Percentiles rank a stretch among this genome's conserved stretches.
phyloP scores from a whole-genome alignment of 2,797 vertebrate genomes.

The Allobates femoralis region DNA sequence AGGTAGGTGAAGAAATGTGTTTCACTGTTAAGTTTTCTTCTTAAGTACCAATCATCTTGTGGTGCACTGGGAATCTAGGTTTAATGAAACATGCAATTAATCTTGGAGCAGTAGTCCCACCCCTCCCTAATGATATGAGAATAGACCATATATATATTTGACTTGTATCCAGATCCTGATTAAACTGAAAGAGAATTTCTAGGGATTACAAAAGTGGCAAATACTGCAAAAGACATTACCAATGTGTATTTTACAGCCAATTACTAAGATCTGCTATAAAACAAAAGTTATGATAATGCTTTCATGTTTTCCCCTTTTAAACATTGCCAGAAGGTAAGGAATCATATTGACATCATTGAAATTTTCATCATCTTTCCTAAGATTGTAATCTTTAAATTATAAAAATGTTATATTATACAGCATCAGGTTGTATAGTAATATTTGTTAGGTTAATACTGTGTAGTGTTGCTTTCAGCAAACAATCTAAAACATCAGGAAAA shows the following conservation, averaged over 20 bases:
- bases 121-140: not conserved
- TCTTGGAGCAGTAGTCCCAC: not conserved
- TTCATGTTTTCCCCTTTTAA: not conserved
- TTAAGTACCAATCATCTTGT: not conserved
- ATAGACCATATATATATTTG: slow-evolving; percentile 29
- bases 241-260: not conserved
- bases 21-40: too few species aligned
- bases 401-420: too few species aligned
- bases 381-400: too few species aligned
- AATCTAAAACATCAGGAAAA: too few species aligned
- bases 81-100: slow-evolving; percentile 34
- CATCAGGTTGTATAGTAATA: too few species aligned
- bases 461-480: too few species aligned
- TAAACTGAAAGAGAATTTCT: not conserved
- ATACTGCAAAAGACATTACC: not conserved
- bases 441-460: too few species aligned
- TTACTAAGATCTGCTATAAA: not conserved
- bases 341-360: not conserved
- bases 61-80: slow-evolving; percentile 14
- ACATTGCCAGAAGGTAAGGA: slow-evolving; percentile 11
- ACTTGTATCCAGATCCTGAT: not conserved
- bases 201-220: not conserved
- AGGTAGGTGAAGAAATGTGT: too few species aligned
- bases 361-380: not conserved
- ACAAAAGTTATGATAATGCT: not conserved